Percentiles rank a stretch among this genome's conserved stretches.
phyloP scores from a whole-genome alignment of 1,140 invertebrate species.

The Drosophila nebulosa region DNA sequence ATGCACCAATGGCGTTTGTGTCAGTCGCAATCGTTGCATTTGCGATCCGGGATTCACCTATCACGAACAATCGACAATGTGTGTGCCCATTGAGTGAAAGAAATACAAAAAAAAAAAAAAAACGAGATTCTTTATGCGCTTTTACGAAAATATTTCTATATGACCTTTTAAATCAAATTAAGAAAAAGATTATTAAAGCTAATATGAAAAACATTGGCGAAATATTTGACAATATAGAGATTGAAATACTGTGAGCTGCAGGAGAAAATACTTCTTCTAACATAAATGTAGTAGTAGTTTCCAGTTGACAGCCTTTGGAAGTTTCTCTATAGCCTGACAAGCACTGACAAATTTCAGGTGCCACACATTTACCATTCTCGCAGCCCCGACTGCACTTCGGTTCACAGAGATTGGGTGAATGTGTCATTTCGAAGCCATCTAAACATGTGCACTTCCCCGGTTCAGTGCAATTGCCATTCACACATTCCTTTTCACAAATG shows the following conservation, averaged over 20 bases:
- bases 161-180: neutral
- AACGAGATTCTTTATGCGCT: neutral
- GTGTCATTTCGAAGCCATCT: slow-evolving; percentile 6
- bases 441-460: slow-evolving; percentile 33
- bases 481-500: neutral
- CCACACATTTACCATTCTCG: neutral
- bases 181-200: neutral
- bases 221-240: no score
- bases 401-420: neutral
- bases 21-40: slow-evolving; percentile 68
- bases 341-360: neutral
- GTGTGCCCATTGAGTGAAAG: slow-evolving; percentile 55
- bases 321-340: no score
- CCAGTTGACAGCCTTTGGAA: no score
- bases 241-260: neutral
- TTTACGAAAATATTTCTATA: no score
- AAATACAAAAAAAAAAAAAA: neutral
- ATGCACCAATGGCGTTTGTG: slow-evolving; percentile 72
- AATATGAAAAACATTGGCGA: no score
- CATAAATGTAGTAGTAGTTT: no score
- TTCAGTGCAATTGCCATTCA: neutral
- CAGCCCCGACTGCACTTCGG: slow-evolving; percentile 23
- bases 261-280: neutral
- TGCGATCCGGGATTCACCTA: slow-evolving; percentile 73
- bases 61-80: slow-evolving; percentile 73